These are phyloP conservation scores for Polyergus mexicanus DNA, from an alignment of 1,140 invertebrate species.

Conservation along the genomic window DNA sequence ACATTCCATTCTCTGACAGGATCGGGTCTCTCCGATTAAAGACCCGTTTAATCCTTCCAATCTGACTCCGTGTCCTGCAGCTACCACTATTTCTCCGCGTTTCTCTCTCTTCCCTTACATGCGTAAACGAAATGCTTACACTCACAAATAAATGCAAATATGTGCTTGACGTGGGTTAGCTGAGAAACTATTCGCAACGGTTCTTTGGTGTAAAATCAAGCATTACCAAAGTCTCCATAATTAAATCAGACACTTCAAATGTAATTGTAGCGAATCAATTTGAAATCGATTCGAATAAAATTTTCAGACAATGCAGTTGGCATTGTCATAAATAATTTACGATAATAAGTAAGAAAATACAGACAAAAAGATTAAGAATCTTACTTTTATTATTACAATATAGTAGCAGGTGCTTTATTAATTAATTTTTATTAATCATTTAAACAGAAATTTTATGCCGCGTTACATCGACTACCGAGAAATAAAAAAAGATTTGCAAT, in stretches of 20 bases:
- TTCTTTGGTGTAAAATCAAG: constrained; percentile 56
- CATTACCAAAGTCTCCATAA: constrained; percentile 55
- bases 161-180: constrained; percentile 62
- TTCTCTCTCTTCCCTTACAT: constrained; percentile 34
- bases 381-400: neutral
- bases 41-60: constrained; percentile 78
- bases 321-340: neutral
- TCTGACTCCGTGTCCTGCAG: constrained; percentile 64
- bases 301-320: neutral
- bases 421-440: no score
- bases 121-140: constrained; percentile 62
- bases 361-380: neutral
- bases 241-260: constrained; percentile 56
- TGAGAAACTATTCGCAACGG: constrained; percentile 64
- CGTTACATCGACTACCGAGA: neutral
- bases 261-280: constrained; percentile 23
- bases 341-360: neutral
- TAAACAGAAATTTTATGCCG: neutral
- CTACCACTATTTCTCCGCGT: constrained; percentile 36
- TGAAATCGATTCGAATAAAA: constrained; percentile 7
- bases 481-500: neutral
- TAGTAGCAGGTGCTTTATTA: neutral
- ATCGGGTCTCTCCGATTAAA: constrained; percentile 80
- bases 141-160: constrained; percentile 71
- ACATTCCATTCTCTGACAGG: constrained; percentile 76